phyloP scores from a whole-genome alignment of 2,113 vertebrate genomes.

The Bos taurus region DNA sequence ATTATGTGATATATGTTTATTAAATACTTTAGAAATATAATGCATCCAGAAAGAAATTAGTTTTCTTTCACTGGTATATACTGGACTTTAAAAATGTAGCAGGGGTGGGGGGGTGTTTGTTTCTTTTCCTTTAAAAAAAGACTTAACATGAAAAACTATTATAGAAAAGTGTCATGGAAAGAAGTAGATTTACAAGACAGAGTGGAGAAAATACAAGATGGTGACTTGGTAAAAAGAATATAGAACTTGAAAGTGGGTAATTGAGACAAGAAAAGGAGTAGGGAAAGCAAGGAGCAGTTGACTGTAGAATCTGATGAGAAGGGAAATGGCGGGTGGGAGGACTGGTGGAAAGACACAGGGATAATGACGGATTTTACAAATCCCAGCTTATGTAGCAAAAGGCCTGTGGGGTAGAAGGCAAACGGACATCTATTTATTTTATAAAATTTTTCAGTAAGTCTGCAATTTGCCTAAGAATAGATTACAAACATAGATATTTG shows the following conservation, averaged over 20 bases:
- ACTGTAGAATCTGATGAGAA: not conserved
- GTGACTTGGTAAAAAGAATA: not conserved
- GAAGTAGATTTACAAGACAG: not conserved
- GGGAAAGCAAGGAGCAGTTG: not conserved
- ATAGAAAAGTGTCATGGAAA: not conserved
- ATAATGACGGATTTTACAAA: not conserved
- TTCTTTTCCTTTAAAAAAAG: not conserved
- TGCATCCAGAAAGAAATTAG: not conserved
- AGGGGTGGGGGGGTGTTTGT: not conserved
- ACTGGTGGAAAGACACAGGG: not conserved
- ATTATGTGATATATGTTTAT: not conserved
- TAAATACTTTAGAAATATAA: not conserved
- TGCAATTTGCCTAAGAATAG: not conserved
- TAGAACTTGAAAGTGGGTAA: not conserved
- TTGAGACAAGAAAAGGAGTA: not conserved
- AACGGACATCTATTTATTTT: not conserved
- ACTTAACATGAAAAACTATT: constrained; percentile 3
- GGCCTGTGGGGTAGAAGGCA: not conserved
- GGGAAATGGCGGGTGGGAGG: not conserved
- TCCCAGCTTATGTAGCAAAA: not conserved
- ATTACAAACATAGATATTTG: not conserved
- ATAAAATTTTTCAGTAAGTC: not conserved
- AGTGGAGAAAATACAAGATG: not conserved
- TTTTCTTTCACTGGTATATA: not conserved
- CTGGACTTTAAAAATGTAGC: not conserved